phyloP scores from a whole-genome alignment of 2,113 vertebrate genomes.

The Indicator indicator region DNA sequence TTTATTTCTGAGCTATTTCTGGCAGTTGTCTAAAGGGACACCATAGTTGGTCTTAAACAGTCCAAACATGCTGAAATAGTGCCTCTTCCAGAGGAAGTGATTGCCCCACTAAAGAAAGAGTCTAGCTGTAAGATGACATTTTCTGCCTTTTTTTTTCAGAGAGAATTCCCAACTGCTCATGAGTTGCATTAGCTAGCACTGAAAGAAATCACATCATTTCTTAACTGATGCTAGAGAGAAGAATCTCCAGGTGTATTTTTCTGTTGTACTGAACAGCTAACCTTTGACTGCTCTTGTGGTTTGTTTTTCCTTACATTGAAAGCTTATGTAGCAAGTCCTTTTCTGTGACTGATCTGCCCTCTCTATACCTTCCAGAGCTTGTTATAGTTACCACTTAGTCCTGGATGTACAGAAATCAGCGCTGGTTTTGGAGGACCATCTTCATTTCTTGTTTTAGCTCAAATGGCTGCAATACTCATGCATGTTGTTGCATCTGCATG shows the following conservation, averaged over 20 bases:
- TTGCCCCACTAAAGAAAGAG: not conserved
- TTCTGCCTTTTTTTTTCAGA: not conserved
- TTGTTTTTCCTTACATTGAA: not conserved
- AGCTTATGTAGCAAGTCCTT: not conserved
- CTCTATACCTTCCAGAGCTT: not conserved
- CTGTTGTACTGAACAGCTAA: not conserved
- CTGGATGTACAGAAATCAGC: not conserved
- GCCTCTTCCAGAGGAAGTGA: not conserved
- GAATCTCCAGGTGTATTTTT: not conserved
- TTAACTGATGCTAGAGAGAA: not conserved
- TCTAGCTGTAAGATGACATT: not conserved
- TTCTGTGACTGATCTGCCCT: not conserved
- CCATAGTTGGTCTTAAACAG: not conserved
- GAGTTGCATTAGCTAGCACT: not conserved
- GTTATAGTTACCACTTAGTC: not conserved
- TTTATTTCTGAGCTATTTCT: not conserved
- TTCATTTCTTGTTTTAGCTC: not conserved
- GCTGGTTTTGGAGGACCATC: not conserved
- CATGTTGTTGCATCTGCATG: not conserved
- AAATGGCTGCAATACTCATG: not conserved
- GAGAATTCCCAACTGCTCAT: not conserved
- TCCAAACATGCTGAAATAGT: not conserved
- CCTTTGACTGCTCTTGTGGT: not conserved
- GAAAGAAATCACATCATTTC: not conserved
- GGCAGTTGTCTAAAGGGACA: not conserved